Percentiles rank a stretch among this genome's conserved stretches.
phyloP scores from a whole-genome alignment of 2,797 vertebrate species.

The Pangasius krempfi region DNA sequence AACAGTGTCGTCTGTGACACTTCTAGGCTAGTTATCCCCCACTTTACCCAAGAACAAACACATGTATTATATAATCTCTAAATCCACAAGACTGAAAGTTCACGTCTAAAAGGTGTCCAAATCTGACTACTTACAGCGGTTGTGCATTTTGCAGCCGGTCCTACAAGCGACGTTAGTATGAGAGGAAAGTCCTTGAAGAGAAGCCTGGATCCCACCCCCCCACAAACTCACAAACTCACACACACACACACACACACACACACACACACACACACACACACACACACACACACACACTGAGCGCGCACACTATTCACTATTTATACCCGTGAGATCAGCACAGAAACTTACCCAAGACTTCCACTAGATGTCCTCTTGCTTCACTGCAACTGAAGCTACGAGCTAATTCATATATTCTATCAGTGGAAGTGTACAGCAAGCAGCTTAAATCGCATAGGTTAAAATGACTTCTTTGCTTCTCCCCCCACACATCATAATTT shows the following conservation, averaged over 20 bases:
- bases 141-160: slow-evolving; percentile 37
- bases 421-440: background rate
- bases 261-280: background rate
- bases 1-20: background rate
- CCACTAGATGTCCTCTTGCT: slow-evolving; percentile 69
- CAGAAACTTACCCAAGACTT: slow-evolving; percentile 41
- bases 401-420: background rate
- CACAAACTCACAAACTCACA: slow-evolving; percentile 17
- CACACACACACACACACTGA: slow-evolving; percentile 12
- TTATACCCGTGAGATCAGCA: slow-evolving; percentile 63
- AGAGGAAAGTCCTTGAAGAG: slow-evolving; percentile 39
- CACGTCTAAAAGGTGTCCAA: background rate
- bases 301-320: slow-evolving; percentile 14
- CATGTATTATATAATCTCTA: background rate
- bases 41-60: background rate
- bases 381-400: slow-evolving; percentile 37
- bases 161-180: slow-evolving; percentile 9
- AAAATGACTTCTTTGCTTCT: background rate
- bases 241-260: slow-evolving; percentile 37
- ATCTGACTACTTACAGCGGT: slow-evolving; percentile 39
- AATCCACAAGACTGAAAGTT: background rate
- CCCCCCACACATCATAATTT: background rate
- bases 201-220: slow-evolving; percentile 12
- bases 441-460: background rate
- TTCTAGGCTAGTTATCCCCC: background rate